These are phyloP conservation scores for Gryon sp. DNA, from an alignment of 1,140 invertebrate genomes.

Conservation along the genomic window DNA sequence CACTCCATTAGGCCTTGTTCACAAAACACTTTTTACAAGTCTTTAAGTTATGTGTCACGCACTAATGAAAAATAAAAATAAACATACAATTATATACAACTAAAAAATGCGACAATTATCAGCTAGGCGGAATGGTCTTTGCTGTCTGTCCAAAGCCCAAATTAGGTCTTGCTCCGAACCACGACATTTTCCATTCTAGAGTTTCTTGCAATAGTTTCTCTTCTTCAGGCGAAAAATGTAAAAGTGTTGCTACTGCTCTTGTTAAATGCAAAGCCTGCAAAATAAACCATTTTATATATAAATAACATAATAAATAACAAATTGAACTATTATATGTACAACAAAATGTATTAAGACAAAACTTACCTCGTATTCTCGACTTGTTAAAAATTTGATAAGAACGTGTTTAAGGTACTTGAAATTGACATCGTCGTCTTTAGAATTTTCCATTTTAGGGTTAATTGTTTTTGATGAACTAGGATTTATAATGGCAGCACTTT, in stretches of 20 bases:
- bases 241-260: constrained; percentile 89
- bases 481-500: constrained; percentile 76
- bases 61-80: too few relatives aligned
- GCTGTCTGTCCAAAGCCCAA: constrained; percentile 81
- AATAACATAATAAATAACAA: too few relatives aligned
- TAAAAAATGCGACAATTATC: constrained; percentile 68
- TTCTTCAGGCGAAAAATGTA: constrained; percentile 92
- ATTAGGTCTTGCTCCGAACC: constrained; percentile 87
- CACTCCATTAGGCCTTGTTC: too few relatives aligned
- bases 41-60: too few relatives aligned
- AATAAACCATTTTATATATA: too few relatives aligned
- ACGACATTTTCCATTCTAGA: constrained; percentile 92
- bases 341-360: too few relatives aligned
- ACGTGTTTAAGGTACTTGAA: constrained; percentile 95
- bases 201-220: constrained; percentile 92
- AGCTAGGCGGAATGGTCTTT: constrained; percentile 81
- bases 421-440: constrained; percentile 86
- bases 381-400: constrained; percentile 94
- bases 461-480: constrained; percentile 81
- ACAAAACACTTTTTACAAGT: too few relatives aligned
- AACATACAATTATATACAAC: constrained; percentile 2
- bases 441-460: constrained; percentile 69
- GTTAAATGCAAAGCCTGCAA: constrained; percentile 89
- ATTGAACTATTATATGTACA: too few relatives aligned
- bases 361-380: constrained; percentile 87